A percentile compares a stretch with the other conserved stretches of the same genome.
phyloP scores from a whole-genome alignment of 2,113 vertebrate species.

The Beaufortia kweichowensis region DNA sequence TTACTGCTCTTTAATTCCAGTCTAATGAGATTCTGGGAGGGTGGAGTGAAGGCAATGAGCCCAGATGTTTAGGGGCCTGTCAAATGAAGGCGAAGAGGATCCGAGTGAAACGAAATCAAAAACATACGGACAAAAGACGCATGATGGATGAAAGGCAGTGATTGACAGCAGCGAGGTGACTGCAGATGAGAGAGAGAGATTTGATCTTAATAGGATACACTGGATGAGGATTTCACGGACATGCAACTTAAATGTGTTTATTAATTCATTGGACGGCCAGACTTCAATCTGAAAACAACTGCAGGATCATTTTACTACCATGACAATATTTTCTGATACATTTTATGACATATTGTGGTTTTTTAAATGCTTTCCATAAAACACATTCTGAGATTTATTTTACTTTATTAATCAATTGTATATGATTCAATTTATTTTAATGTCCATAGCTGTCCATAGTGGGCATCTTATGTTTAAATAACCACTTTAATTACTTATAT shows the following conservation, averaged over 20 bases:
- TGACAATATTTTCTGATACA: not conserved
- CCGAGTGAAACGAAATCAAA: conserved; percentile 42
- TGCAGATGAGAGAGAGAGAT: conserved; percentile 36
- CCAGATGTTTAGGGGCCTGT: conserved; percentile 36
- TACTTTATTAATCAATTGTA: no score
- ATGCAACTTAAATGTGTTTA: conserved; percentile 15
- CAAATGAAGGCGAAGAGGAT: conserved; percentile 42
- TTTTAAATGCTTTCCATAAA: no score
- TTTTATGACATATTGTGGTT: not conserved
- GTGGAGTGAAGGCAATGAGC: conserved; percentile 43
- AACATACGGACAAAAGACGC: conserved; percentile 46
- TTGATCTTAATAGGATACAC: conserved; percentile 45
- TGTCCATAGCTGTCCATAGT: no score
- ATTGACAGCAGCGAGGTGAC: conserved; percentile 20
- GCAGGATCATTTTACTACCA: not conserved
- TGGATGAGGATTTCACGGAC: conserved; percentile 42
- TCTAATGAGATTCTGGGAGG: conserved; percentile 73
- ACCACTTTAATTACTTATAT: no score
- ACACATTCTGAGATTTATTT: no score
- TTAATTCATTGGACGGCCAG: not conserved
- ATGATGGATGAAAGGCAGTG: conserved; percentile 47
- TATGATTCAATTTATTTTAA: no score
- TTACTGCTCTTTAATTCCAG: conserved; percentile 62
- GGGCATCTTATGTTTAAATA: no score
- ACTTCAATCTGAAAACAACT: conserved; percentile 20